Evolutionary conservation across 2,113 vertebrate species (phyloP).

Genomic region (Sturnira hondurensis): DNA sequence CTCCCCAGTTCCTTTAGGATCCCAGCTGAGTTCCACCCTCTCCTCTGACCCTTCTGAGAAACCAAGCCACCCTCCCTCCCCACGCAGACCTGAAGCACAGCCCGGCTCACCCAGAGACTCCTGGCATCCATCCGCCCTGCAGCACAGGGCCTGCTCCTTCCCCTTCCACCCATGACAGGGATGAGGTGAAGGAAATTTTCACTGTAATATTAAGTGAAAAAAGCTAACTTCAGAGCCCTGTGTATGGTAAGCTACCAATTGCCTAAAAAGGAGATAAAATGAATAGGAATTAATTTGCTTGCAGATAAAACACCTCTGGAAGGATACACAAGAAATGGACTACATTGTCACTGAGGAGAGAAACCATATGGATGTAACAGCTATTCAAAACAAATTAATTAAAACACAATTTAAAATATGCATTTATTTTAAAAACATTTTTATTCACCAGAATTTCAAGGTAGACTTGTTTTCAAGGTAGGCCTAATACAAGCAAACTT

Average conservation of each 20-base stretch:
- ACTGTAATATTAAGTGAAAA: neutral
- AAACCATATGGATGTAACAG: neutral
- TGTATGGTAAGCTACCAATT: neutral
- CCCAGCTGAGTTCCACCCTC: neutral
- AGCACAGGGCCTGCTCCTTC: neutral
- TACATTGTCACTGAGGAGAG: neutral
- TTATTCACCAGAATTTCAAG: neutral
- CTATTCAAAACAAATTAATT: neutral
- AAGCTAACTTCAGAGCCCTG: neutral
- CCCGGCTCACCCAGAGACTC: neutral
- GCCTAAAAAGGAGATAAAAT: neutral
- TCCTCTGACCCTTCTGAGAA: neutral
- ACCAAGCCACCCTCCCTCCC: neutral
- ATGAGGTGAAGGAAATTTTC: neutral
- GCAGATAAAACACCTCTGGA: neutral
- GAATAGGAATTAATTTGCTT: neutral
- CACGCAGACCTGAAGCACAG: neutral
- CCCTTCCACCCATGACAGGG: neutral
- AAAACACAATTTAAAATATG: neutral
- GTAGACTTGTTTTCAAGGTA: neutral
- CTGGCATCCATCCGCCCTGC: neutral
- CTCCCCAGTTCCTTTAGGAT: neutral
- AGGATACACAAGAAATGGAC: neutral
- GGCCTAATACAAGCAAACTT: neutral
- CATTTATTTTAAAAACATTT: neutral